Evolutionary conservation across 2,113 vertebrate species (phyloP), one percentile per base, ranked within the genome.

Genomic region (Laterallus jamaicensis): DNA sequence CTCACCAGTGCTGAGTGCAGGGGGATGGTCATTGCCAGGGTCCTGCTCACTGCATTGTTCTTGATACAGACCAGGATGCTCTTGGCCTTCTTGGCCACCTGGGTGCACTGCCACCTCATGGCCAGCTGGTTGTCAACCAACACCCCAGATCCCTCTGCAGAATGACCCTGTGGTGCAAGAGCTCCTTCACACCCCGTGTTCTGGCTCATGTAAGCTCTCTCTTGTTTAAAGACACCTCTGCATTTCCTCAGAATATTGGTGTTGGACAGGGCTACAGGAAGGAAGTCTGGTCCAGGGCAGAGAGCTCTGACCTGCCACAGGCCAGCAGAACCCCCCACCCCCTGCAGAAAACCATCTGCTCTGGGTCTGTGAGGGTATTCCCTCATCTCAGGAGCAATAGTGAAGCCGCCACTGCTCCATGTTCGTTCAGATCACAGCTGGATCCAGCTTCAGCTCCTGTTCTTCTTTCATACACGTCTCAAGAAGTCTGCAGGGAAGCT

Each of bases 401-500:
- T 2, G 2, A 58, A 22, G 26, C 59, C 0, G 1, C 25, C 63
- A 7, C 32, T 63, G 35, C 11, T 54, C 47, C 52, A 22, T 1
- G 0, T 14, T 5, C 8, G 25, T 25, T 28, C 62, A 49, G 69
- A 17, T 9, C 88, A 14, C 88, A 93, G 90, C 87, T 64, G 87
- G 82, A 32, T 19, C 42, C 70, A n/a, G 83, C 81, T 29, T 12
- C 29, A 35, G 25, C 56, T 88, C 84, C 79, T 37, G 75, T 37
- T 88, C 37, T 47, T 39, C 56, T 96, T 77, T 64, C 67, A 44
- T 4, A 5, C 62, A 9, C 1, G 1, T 54, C 85, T 93, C 69
- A 44, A 44, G 86, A 52, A 95, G 55, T 55, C 97, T 82, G 92
- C 88, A 90, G 94, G 93, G 93, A 80, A 88, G 88, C 73, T 68